Evolutionary conservation across 2,113 vertebrate species (phyloP).

Genomic region (Tetrax tetrax): DNA sequence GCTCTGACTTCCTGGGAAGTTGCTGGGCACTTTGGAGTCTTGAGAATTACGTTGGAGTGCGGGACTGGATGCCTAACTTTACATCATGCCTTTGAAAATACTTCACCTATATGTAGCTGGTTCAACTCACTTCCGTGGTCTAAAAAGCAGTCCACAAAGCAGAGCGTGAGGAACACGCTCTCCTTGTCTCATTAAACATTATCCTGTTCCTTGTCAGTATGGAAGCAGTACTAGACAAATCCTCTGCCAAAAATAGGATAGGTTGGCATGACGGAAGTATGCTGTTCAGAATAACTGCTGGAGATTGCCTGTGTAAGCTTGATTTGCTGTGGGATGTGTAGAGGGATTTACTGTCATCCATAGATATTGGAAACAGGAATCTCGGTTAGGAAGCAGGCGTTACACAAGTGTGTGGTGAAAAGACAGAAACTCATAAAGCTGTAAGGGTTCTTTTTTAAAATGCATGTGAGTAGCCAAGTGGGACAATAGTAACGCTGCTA

Average conservation of each 20-base stretch:
- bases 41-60: neutral
- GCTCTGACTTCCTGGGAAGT: neutral
- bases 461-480: slow-evolving; percentile 36
- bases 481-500: slow-evolving; percentile 61
- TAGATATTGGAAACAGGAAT: neutral
- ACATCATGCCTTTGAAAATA: neutral
- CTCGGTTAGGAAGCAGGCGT: slow-evolving; percentile 8
- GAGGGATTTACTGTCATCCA: neutral
- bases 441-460: slow-evolving; percentile 40
- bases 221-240: neutral
- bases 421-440: slow-evolving; percentile 34
- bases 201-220: neutral
- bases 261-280: neutral
- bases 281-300: neutral
- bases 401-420: slow-evolving; percentile 16
- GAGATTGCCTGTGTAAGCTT: neutral
- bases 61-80: neutral
- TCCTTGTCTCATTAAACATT: neutral
- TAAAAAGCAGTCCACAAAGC: neutral
- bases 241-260: neutral
- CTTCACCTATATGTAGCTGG: too few relatives aligned
- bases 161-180: neutral
- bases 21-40: neutral
- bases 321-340: neutral
- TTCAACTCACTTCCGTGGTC: neutral